Evolutionary conservation across 2,113 vertebrate genomes (phyloP), one percentile per base, ranked within the genome.

Genomic region (Zosterops borbonicus): DNA sequence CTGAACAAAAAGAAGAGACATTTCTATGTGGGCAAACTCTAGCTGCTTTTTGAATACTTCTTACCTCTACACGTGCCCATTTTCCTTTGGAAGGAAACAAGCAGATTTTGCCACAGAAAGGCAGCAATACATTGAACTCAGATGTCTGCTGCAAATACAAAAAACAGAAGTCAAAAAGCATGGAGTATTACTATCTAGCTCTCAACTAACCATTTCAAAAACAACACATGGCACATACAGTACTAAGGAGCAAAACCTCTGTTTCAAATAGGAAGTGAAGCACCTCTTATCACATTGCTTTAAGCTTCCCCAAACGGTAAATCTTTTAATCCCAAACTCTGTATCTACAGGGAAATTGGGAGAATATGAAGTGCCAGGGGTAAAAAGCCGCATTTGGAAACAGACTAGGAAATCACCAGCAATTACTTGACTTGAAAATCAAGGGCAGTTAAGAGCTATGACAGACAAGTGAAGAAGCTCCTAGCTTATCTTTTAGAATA

Each of bases 11-110:
- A n/a, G 16, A 70, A 49, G 4, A 80, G 33, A 4, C 9, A 76
- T 42, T 89, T 52, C 14, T 55, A 2, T 6, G 9, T 25, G 8
- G 35, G 24, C 46, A 78, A 85, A 88, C 9, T 23, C 35, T 16
- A 55, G 52, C 17, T 62, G 28, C 28, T 89, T 46, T 87, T 49
- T 41, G 49, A 84, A 55, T 59, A 35, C 58, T 74, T 89, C 96
- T 98, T 98, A 99, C 99, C 98, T 99, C 99, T 23, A 98, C 99
- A 96, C 99, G 98, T 76, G 98, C 97, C 99, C 98, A 99, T 93
- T 98, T 98, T 94, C 98, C 98, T 98, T 99, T 98, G 96, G 97
- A 98, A 69, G 97, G 97, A 73, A 98, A 98, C 74, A 99, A 97
- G 97, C 99, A 99, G 85, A 98, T 96, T 96, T 99, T 99, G 77